Conservation (phyloP, 2,113 vertebrate species). For the Myotis davidii region DNA sequence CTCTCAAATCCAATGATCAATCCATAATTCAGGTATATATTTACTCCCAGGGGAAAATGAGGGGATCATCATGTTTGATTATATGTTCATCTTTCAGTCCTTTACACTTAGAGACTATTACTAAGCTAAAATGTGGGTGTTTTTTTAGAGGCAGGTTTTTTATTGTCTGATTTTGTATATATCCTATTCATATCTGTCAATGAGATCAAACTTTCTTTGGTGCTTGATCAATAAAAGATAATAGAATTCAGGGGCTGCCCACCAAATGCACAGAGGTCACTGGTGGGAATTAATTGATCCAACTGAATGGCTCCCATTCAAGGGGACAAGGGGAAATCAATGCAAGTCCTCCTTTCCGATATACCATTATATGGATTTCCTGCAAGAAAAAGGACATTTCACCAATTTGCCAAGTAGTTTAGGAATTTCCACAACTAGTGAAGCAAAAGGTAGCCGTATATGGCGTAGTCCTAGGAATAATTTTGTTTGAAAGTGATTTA, state of each 20-base stretch:
- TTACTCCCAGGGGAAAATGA: not conserved
- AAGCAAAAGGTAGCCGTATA: constrained; percentile 31
- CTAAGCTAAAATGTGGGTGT: not conserved
- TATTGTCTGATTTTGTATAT: constrained; percentile 10
- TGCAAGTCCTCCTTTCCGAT: not conserved
- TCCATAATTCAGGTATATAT: not conserved
- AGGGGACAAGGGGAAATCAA: not conserved
- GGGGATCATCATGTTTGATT: not conserved
- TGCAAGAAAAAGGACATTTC: not conserved
- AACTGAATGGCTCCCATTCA: not conserved
- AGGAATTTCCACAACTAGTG: constrained; percentile 46
- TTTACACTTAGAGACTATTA: not conserved
- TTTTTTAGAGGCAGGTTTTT: not conserved
- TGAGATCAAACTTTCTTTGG: not conserved
- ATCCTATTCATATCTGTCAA: not conserved
- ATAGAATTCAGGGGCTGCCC: not conserved
- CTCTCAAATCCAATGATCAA: not conserved
- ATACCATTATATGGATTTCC: not conserved
- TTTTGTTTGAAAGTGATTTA: constrained; percentile 61
- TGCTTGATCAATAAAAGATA: not conserved
- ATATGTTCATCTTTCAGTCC: not conserved
- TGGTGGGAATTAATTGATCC: not conserved
- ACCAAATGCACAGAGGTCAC: not conserved
- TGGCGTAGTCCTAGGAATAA: constrained; percentile 52
- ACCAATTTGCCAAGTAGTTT: not conserved